Conservation (phyloP, 2,797 vertebrate genomes). For the Rhinella marina region DNA sequence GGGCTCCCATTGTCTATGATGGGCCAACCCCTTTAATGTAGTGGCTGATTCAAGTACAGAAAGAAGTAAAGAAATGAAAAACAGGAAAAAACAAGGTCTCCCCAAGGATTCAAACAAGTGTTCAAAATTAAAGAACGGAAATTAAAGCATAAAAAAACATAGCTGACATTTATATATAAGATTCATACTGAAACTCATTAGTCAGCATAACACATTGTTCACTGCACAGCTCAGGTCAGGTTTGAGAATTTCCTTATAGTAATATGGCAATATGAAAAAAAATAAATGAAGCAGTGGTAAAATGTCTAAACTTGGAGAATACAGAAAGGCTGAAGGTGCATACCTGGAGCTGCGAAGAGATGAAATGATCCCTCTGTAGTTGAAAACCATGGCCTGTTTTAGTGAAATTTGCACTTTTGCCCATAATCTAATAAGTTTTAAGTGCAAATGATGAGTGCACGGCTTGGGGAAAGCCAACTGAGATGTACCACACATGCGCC, state of each 20-base stretch:
- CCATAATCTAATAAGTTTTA: too few species aligned
- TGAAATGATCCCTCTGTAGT: too few species aligned
- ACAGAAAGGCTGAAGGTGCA: not conserved
- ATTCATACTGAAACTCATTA: conserved; percentile 24
- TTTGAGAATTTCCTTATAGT: not conserved
- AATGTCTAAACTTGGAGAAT: not conserved
- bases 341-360: too few species aligned
- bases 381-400: too few species aligned
- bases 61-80: conserved; percentile 15
- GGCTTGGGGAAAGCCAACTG: too few species aligned
- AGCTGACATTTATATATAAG: conserved; percentile 13
- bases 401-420: too few species aligned
- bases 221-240: not conserved
- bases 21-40: too few species aligned
- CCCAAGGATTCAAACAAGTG: conserved; percentile 3
- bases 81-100: conserved; percentile 15
- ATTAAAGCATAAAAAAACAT: not conserved
- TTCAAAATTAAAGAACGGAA: conserved; percentile 26
- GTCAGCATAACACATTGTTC: conserved; percentile 5
- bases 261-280: not conserved
- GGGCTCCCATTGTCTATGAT: too few species aligned
- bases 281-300: not conserved
- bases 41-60: not conserved
- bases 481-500: too few species aligned
- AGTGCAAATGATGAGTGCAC: too few species aligned